These are phyloP conservation scores for Propithecus coquereli DNA, from an alignment of 2,113 vertebrate species.

Conservation along the genomic window DNA sequence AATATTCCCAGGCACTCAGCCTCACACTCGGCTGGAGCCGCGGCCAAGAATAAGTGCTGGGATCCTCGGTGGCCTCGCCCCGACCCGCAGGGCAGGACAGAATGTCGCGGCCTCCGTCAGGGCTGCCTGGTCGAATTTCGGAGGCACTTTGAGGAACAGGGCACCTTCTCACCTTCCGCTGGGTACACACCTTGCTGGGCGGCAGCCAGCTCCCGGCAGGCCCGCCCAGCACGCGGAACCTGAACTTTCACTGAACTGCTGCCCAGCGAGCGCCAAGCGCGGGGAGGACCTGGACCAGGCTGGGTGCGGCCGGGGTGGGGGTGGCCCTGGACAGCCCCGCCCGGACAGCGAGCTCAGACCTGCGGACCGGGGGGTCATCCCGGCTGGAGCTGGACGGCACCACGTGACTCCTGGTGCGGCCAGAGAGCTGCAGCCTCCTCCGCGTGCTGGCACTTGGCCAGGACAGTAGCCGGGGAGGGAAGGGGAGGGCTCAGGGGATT, in stretches of 20 bases:
- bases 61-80: not conserved
- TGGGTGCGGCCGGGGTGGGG: rapidly evolving
- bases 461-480: rapidly evolving
- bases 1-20: not conserved
- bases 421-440: rapidly evolving
- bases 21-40: not conserved
- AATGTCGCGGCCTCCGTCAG: rapidly evolving
- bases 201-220: not conserved
- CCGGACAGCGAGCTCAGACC: not conserved
- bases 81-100: not conserved
- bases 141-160: rapidly evolving
- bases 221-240: rapidly evolving
- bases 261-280: not conserved
- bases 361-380: rapidly evolving
- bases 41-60: not conserved
- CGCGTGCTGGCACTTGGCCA: not conserved
- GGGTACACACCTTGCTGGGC: not conserved
- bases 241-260: not conserved
- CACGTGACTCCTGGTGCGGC: rapidly evolving
- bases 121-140: rapidly evolving
- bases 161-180: not conserved
- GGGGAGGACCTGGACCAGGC: not conserved
- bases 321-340: rapidly evolving
- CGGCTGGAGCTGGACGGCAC: rapidly evolving
- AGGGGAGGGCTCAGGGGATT: not conserved